Evolutionary conservation across 2,113 vertebrate species (phyloP), one percentile per base, ranked within the genome.

Genomic region (Ptilonorhynchus violaceus): DNA sequence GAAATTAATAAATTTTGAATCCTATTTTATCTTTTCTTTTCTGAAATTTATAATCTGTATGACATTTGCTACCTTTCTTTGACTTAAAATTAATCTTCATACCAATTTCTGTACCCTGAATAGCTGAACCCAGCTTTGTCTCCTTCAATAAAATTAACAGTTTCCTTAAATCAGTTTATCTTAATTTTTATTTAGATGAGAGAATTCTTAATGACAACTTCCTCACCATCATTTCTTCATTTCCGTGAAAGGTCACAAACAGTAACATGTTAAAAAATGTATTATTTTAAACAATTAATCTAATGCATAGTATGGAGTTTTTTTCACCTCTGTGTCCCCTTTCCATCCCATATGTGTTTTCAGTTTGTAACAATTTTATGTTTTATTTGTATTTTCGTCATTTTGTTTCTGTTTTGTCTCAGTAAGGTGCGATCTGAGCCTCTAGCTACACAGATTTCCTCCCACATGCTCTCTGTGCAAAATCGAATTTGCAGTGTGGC

Each of bases 1-100:
- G 7, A 86, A 95, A 56, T 78, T 89, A 91, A 96, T 96, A 72
- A 76, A 79, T 2, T 91, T 67, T 37, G 19, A 92, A 89, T 93
- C 49, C 31, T 81, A 27, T 86, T 88, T 88, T 68, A 89, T 68
- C 19, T 49, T 90, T 87, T 75, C 20, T 69, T 64, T 88, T 82
- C 67, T 88, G 35, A 90, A 88, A 92, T 86, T 70, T 93, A 87
- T 91, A 93, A 88, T 56, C 21, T 74, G 2, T 47, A 58, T 72
- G 42, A 84, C 27, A 33, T 76, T 58, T 72, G 27, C n/a, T 73
- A 74, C 22, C 47, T 93, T 83, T 72, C 37, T 72, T 88, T 69
- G 9, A 77, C 23, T 86, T 80, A 59, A 90, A 91, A 59, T 6
- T 77, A 83, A 80, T 90, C 47, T 85, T 70, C 55, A 37, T 39